Evolutionary conservation across 2,888 invertebrate genomes (phyloP).

Genomic region (Hartigia nigra): DNA sequence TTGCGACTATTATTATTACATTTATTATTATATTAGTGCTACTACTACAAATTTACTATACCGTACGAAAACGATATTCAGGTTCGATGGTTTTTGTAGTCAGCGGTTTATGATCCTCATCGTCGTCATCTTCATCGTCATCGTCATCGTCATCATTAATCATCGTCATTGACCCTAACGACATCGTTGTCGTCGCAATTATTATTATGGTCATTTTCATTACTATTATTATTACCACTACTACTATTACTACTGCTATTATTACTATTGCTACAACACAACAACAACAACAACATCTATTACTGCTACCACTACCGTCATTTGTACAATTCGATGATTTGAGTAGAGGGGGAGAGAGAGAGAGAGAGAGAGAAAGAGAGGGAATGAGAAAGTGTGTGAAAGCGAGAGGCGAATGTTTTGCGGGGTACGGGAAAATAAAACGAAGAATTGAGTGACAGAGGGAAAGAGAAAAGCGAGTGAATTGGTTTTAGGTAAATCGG

Average conservation of each 20-base stretch:
- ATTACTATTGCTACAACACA: constrained; percentile 2
- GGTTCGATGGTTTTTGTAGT: constrained; percentile 52
- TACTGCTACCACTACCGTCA: background rate
- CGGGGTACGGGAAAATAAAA: background rate
- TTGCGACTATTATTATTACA: constrained; percentile 18
- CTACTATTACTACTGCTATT: background rate
- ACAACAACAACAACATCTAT: background rate
- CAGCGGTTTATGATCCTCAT: constrained; percentile 47
- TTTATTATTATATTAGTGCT: constrained; percentile 42
- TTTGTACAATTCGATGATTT: background rate
- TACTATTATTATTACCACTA: background rate
- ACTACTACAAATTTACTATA: constrained; percentile 42
- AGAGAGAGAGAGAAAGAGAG: constrained; percentile 17
- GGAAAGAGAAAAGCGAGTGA: background rate
- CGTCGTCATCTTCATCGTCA: constrained; percentile 34
- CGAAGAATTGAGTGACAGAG: background rate
- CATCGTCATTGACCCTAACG: constrained; percentile 33
- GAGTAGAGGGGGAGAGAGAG: constrained; percentile 1
- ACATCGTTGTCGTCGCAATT: background rate
- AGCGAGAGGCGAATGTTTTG: constrained; percentile 6
- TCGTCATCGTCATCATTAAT: constrained; percentile 39
- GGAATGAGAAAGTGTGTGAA: constrained; percentile 10
- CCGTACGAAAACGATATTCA: constrained; percentile 33
- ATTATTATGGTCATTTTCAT: background rate
- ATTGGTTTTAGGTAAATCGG: background rate